Evolutionary conservation across 2,113 vertebrate species (phyloP).

Genomic region (Haplochromis vanheusdeni): DNA sequence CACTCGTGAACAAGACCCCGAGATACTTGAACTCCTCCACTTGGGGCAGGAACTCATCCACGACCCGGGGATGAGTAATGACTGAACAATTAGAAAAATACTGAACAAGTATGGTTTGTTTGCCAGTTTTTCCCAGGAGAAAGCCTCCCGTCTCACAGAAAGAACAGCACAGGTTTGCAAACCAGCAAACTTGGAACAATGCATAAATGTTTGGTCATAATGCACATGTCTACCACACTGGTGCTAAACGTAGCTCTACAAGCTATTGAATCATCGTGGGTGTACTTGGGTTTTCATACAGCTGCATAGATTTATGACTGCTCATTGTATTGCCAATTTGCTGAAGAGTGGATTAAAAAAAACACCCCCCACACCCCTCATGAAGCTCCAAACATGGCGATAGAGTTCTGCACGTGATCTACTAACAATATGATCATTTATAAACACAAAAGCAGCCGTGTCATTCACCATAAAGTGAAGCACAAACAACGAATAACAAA

Average conservation of each 20-base stretch:
- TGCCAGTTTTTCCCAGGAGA: not conserved
- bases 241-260: not conserved
- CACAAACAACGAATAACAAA: not conserved
- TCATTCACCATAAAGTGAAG: not conserved
- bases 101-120: not conserved
- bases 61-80: not conserved
- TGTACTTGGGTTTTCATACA: not conserved
- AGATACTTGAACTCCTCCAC: too few relatives aligned
- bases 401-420: not conserved
- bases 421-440: not conserved
- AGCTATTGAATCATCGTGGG: not conserved
- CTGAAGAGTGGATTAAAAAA: not conserved
- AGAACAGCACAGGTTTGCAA: not conserved
- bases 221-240: not conserved
- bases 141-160: not conserved
- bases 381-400: accelerated
- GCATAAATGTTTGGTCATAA: not conserved
- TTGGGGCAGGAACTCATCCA: accelerated
- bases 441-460: not conserved
- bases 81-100: not conserved
- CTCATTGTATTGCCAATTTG: not conserved
- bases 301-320: not conserved
- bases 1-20: accelerated
- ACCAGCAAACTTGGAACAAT: not conserved
- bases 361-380: not conserved